Evolutionary conservation across 2,113 vertebrate genomes (phyloP), one percentile per base, ranked within the genome.

Genomic region (Pelobates fuscus): DNA sequence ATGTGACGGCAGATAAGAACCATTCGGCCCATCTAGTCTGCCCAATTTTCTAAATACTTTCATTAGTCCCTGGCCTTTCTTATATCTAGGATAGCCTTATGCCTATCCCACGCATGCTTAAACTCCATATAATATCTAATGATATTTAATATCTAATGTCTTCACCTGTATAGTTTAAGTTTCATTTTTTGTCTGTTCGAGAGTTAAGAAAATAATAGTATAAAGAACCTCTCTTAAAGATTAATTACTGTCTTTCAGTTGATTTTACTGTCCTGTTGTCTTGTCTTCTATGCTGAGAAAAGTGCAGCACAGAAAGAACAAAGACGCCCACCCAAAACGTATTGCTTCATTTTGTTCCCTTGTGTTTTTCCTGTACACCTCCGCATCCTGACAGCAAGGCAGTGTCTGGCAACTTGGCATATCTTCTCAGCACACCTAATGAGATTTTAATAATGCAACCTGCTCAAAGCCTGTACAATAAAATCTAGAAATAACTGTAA

Each of bases 161-260:
- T n/a, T n/a, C n/a, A n/a, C n/a, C n/a, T n/a, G n/a, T n/a, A n/a
- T n/a, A n/a, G n/a, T n/a, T n/a, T n/a, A n/a, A 23, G 54, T 6
- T 21, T n/a, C 54, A 6, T 57, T 10, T 10, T 7, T 82, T 43
- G 3, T 65, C 64, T 25, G 78, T 80, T 70, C n/a, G n/a, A 1
- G 75, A 80, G 78, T 75, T 81, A 82, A 82, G 77, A 29, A 64
- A 60, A 46, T 11, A 57, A 64, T 23, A 64, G 14, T 41, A 25
- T 17, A 37, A 44, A 59, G 58, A 67, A 60, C 49, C 24, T 30
- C 32, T 18, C 29, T 27, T 24, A 60, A 21, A 49, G n/a, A 24
- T 49, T 67, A 60, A 67, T 76, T 61, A 67, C 27, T 68, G 58
- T 68, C 26, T 77, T 77, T 60, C 52, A 59, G 65, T 52, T 24